Evolutionary conservation across 2,113 vertebrate species (phyloP).

Genomic region (Morone chrysops): DNA sequence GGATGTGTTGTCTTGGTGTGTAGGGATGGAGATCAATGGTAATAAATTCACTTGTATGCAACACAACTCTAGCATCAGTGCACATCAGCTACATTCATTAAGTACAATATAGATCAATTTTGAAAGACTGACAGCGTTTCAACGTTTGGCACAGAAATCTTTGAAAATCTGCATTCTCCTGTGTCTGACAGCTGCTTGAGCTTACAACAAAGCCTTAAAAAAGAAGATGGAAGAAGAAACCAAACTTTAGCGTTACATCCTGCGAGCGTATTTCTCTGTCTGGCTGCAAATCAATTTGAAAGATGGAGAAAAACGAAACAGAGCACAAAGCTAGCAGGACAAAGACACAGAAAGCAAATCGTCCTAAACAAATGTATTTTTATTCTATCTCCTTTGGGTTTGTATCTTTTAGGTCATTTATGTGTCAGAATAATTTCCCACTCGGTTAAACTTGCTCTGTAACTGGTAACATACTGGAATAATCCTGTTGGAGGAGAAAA

Average conservation of each 20-base stretch:
- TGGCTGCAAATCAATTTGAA: constrained; percentile 63
- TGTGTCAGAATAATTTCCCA: constrained; percentile 77
- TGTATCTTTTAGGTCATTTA: constrained; percentile 69
- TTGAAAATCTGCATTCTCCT: constrained; percentile 32
- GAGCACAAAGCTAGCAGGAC: constrained; percentile 38
- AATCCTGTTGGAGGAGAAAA: constrained; percentile 72
- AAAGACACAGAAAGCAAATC: constrained; percentile 60
- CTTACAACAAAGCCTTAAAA: constrained; percentile 50
- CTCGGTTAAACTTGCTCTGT: constrained; percentile 59
- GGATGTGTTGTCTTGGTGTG: constrained; percentile 8
- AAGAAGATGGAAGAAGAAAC: constrained; percentile 47
- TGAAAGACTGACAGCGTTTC: constrained; percentile 19
- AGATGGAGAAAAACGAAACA: constrained; percentile 26
- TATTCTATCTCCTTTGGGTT: constrained; percentile 51
- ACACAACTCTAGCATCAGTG: not conserved
- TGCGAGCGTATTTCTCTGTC: constrained; percentile 45
- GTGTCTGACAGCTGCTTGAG: constrained; percentile 57
- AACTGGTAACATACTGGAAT: constrained; percentile 71
- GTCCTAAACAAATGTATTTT: constrained; percentile 57
- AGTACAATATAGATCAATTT: constrained; percentile 6
- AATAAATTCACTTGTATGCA: constrained; percentile 19
- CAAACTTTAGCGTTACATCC: constrained; percentile 56
- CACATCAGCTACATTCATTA: constrained; percentile 8
- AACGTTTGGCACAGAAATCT: constrained; percentile 3
- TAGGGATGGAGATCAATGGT: not conserved